These are phyloP conservation scores for Ariolimax columbianus DNA, from an alignment of 2,888 invertebrate species.

Conservation along the genomic window DNA sequence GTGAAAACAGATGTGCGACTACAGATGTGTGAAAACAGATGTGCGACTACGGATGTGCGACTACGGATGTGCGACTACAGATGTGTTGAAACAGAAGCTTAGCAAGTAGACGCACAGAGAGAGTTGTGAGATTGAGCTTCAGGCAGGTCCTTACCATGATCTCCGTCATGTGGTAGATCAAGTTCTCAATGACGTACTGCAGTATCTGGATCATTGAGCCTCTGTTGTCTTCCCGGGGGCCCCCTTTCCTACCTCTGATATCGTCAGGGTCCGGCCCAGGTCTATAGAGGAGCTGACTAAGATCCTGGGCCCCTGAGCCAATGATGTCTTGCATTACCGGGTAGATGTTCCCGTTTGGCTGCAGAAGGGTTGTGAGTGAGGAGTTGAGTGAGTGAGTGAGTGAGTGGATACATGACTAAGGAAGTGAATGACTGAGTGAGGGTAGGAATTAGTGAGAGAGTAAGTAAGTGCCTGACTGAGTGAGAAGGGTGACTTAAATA, in stretches of 20 bases:
- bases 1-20: background rate
- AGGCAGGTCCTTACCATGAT: constrained; percentile 71
- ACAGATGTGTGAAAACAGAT: too few relatives aligned
- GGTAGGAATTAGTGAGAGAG: too few relatives aligned
- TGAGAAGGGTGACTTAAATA: too few relatives aligned
- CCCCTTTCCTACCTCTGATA: constrained; percentile 54
- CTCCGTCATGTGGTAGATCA: constrained; percentile 74
- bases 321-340: constrained; percentile 71
- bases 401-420: too few relatives aligned
- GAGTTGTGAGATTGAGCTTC: too few relatives aligned
- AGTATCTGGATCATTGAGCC: constrained; percentile 66
- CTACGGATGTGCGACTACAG: too few relatives aligned
- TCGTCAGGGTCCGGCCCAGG: constrained; percentile 57
- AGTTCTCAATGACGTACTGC: constrained; percentile 73
- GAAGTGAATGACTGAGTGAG: too few relatives aligned
- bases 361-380: constrained; percentile 14
- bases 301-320: constrained; percentile 68
- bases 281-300: constrained; percentile 60
- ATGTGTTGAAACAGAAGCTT: too few relatives aligned
- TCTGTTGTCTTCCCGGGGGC: constrained; percentile 34
- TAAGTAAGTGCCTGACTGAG: too few relatives aligned
- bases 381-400: too few relatives aligned
- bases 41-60: too few relatives aligned
- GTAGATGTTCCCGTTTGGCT: constrained; percentile 75
- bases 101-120: too few relatives aligned